A percentile compares a stretch with the other conserved stretches of the same genome.
Evolutionary conservation across 2,113 vertebrate genomes (phyloP).

Genomic region (Accipiter virgatus): DNA sequence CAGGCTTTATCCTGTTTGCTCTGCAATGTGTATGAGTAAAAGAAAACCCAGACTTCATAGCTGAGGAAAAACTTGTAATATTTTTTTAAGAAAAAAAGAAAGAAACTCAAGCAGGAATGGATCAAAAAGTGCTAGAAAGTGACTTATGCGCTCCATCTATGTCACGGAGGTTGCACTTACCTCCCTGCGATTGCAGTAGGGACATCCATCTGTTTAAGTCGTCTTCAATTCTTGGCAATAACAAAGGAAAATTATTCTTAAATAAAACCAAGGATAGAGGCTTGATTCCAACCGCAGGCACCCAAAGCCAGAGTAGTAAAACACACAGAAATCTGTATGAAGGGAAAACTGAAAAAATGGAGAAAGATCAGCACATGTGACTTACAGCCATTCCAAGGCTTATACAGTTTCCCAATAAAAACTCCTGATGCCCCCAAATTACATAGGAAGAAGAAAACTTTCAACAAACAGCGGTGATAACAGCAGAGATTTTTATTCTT

Average conservation of each 20-base stretch:
- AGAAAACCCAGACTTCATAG: background rate
- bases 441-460: background rate
- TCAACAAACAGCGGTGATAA: background rate
- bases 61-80: background rate
- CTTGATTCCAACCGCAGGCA: conserved; percentile 7
- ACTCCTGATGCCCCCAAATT: background rate
- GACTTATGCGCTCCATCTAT: background rate
- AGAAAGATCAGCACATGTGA: background rate
- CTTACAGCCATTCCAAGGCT: background rate
- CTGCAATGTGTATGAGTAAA: background rate
- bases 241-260: conserved; percentile 66
- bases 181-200: background rate
- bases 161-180: background rate
- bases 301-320: conserved; percentile 47
- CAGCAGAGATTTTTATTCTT: background rate
- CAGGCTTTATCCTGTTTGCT: background rate
- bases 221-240: conserved; percentile 58
- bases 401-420: background rate
- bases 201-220: conserved; percentile 63
- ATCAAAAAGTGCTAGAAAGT: background rate
- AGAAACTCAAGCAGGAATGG: background rate
- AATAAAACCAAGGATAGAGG: conserved; percentile 39
- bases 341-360: background rate
- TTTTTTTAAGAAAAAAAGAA: background rate
- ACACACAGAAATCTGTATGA: conserved; percentile 17